A percentile compares a stretch with the other conserved stretches of the same genome.
Evolutionary conservation across 2,113 vertebrate species (phyloP).

Genomic region (Aspiorhynchus laticeps): DNA sequence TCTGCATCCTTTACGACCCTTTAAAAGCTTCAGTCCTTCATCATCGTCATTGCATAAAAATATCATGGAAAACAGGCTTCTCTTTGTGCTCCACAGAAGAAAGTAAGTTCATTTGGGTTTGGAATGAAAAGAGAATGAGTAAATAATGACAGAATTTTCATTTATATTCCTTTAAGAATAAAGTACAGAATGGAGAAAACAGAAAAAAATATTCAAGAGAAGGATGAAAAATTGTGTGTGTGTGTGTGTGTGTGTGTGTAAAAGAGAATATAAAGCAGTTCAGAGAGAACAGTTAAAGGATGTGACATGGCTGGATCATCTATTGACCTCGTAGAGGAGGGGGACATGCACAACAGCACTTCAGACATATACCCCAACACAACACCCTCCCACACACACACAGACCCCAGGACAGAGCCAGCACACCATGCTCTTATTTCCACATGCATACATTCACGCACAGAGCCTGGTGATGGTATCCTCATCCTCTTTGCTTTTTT

Average conservation of each 20-base stretch:
- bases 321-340: conserved; percentile 37
- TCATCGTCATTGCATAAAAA: background rate
- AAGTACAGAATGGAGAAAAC: background rate
- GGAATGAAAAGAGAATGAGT: background rate
- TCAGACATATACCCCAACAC: conserved; percentile 39
- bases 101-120: background rate
- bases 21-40: background rate
- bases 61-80: background rate
- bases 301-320: conserved; percentile 53
- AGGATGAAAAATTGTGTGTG: background rate
- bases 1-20: background rate
- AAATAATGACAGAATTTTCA: background rate
- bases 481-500: conserved; percentile 70
- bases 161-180: background rate
- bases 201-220: background rate
- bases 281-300: conserved; percentile 43
- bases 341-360: conserved; percentile 41
- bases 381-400: conserved; percentile 52
- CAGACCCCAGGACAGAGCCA: conserved; percentile 69
- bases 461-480: conserved; percentile 68
- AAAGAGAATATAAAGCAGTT: background rate
- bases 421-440: conserved; percentile 65
- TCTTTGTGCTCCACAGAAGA: background rate
- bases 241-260: background rate
- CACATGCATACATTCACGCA: conserved; percentile 71